Evolutionary conservation across 2,797 vertebrate genomes (phyloP), one percentile per base, ranked within the genome.

Genomic region (Phalloptychus januarius): DNA sequence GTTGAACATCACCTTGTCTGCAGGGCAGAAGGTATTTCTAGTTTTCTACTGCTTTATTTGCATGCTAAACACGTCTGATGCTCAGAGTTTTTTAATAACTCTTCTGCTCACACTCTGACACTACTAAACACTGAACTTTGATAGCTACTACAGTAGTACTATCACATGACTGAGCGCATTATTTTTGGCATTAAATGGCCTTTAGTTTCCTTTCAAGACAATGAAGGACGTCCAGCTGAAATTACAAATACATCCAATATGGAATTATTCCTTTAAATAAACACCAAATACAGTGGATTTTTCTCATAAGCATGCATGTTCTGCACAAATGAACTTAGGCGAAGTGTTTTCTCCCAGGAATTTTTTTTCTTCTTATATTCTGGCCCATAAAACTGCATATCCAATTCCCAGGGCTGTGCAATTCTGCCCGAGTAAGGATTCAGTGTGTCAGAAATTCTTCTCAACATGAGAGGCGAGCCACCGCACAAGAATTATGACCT

Each of bases 391-490:
- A 87, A 91, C 79, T 38, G 78, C 79, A 83, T 74, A 84, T 87
- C 67, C 85, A 44, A 16, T 48, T 83, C 77, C 80, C 84, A 78
- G 74, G 72, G 31, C 83, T 73, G 58, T 45, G 16, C 78, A 80
- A 63, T 88, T 81, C 84, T 84, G 79, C 83, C 82, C 74, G 79
- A 80, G 82, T 84, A 89, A 84, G 71, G 74, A 84, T 83, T 78
- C n/a, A n/a, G 87, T 76, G 79, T 90, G 90, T 90, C 88, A 86
- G 85, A 86, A 86, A 85, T 84, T 87, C 71, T 80, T 83, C 85
- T 90, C 81, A 83, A 86, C 86, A 78, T 84, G 82, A 91, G 86
- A 86, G 93, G 91, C 87, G 88, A 85, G 90, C 85, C n/a, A 72
- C 83, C 84, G 77, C 74, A 78, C 74, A 73, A 79, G 80, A 91